phyloP scores from a whole-genome alignment of 2,113 vertebrate species.

The Salvelinus namaycush region DNA sequence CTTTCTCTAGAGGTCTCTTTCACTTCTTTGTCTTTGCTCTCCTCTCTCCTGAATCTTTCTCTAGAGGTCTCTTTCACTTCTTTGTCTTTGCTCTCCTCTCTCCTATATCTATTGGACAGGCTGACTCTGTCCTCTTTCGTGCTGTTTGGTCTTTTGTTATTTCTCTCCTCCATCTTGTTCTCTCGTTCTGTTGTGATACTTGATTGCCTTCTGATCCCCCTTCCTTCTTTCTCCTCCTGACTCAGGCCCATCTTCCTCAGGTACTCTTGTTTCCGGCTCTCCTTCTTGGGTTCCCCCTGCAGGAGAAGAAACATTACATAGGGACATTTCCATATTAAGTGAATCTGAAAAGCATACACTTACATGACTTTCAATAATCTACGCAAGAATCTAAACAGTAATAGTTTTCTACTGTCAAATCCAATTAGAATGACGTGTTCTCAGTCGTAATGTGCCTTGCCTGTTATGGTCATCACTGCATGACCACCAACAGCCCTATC shows the following conservation, averaged over 20 bases:
- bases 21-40: constrained; percentile 42
- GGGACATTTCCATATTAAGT: too few species aligned
- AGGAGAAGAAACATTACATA: constrained; percentile 29
- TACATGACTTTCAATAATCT: neutral
- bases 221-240: constrained; percentile 66
- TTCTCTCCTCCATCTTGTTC: constrained; percentile 45
- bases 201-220: constrained; percentile 40
- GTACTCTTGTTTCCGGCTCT: constrained; percentile 76
- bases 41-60: constrained; percentile 52
- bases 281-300: constrained; percentile 69
- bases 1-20: constrained; percentile 42
- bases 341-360: too few species aligned
- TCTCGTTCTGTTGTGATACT: constrained; percentile 53
- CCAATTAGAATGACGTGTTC: too few species aligned
- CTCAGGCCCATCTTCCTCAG: constrained; percentile 74
- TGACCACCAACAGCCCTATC: too few species aligned
- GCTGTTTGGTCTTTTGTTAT: constrained; percentile 42
- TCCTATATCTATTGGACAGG: constrained; percentile 49
- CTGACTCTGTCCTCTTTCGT: constrained; percentile 46
- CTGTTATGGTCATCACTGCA: too few species aligned
- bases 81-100: constrained; percentile 44
- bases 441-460: too few species aligned
- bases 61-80: constrained; percentile 39
- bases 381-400: too few species aligned
- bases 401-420: too few species aligned